Evolutionary conservation across 2,888 invertebrate genomes (phyloP), one percentile per base, ranked within the genome.

Genomic region (Sipha maydis): DNA sequence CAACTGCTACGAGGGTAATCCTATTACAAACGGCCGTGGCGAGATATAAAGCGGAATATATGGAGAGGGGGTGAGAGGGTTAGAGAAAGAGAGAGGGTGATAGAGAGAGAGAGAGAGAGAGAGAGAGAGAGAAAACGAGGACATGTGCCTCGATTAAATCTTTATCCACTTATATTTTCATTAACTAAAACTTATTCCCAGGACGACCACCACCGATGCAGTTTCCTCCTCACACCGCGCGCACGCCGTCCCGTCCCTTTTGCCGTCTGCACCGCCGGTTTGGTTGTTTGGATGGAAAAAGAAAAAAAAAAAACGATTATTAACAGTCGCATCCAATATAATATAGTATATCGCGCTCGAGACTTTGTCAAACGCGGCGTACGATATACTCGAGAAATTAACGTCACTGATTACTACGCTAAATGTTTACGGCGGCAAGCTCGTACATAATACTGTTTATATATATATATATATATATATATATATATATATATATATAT

Each of bases 161-260:
- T 88, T 88, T 88, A 88, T 88, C 86, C 86, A 88, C 86, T 88
- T 88, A 88, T 80, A 88, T 88, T 88, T 88, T 88, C 86, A 88
- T 88, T 88, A 88, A 88, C 86, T 88, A 88, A 88, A 88, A 88
- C 86, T 88, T 80, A 88, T 88, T 88, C 86, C 86, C 86, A 75
- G 86, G 56, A 77, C 86, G 86, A 80, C 71, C 19, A 11, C 25
- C 25, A 17, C 48, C 67, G 41, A 11, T 67, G 28, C 78, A 25
- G 77, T 77, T 4, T 54, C 77, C 38, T 28, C 34, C 34, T 14
- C n/a, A 14, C 14, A 14, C 14, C n/a, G 48, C 14, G 3, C 14
- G 3, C 48, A 14, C 14, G 34, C 28, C 2, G 9, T 11, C 25
- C 38, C 69, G 8, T 11, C 28, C 69, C n/a, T 73, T 73, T 11